Percentiles rank a stretch among this genome's conserved stretches.
phyloP scores from a whole-genome alignment of 2,113 vertebrate genomes.

The Serranochromis macrocephalus region DNA sequence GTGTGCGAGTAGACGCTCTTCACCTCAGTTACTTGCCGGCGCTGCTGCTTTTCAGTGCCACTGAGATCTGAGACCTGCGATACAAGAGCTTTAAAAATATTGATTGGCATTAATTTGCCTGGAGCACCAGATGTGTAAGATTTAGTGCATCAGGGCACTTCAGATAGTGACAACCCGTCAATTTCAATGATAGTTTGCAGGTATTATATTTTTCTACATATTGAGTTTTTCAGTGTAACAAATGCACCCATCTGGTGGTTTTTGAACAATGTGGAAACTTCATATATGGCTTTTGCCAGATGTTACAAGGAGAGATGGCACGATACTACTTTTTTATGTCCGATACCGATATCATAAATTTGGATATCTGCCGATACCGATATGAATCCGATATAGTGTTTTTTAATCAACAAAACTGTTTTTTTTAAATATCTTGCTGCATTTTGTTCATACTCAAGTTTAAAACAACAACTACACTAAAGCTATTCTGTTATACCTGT shows the following conservation, averaged over 20 bases:
- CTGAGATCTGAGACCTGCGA: not conserved
- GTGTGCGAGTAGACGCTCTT: not conserved
- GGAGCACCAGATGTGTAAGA: constrained; percentile 22
- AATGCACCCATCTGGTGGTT: not conserved
- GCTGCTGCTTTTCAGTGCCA: not conserved
- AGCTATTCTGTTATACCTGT: too few species aligned
- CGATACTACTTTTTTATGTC: too few species aligned
- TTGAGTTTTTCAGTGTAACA: not conserved
- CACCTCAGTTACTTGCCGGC: not conserved
- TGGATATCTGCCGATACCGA: too few species aligned
- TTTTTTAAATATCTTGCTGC: too few species aligned
- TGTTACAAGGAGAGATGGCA: too few species aligned
- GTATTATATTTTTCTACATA: not conserved
- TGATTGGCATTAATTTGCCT: constrained; percentile 43
- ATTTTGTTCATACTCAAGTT: too few species aligned
- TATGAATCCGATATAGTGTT: too few species aligned
- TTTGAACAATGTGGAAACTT: not conserved
- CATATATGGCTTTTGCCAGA: not conserved
- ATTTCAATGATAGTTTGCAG: not conserved
- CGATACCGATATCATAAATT: too few species aligned
- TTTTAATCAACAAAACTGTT: too few species aligned
- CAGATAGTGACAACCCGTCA: constrained; percentile 8
- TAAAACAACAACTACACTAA: too few species aligned
- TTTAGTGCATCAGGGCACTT: constrained; percentile 7
- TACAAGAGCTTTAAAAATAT: not conserved